Base-by-base conservation (phyloP, 2,888 invertebrate genomes). In the Eledona agricola region DNA sequence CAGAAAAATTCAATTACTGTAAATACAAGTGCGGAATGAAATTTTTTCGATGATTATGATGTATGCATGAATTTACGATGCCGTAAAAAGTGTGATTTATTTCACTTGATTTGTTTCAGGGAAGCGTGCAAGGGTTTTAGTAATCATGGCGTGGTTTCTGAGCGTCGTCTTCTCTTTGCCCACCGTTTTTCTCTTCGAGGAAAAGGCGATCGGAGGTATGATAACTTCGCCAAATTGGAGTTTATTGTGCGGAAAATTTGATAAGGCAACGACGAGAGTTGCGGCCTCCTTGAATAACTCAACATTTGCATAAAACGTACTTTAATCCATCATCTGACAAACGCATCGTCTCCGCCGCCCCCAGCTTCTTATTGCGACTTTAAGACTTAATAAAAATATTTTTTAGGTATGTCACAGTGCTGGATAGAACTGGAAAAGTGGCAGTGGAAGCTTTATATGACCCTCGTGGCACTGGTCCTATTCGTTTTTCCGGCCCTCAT, bases 381-480 rank as follows among this genome's bases (percentile, higher is more conserved):
- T 43, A 43, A 20, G 43, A 34, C 22, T 46, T 46, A 26, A 47
- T 47, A 25, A 50, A 32, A 25, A 31, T 43, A 26, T 61, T 46
- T 72, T 68, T 2, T 74, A 86, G 86, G 84, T 1, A 80, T 85
- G 69, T 79, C 84, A 1, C 94, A 94, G 74, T 94, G 94, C 74
- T 94, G 93, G 93, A 93, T 94, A 65, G 91, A 93, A 26, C 77
- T 94, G 47, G 80, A 85, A 0, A 83, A 85, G 0, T 81, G 83
- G 72, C 82, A 88, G 42, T 94, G 94, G 94, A 89, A 90, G 76
- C 81, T 94, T 45, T 96, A 95, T 80, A 89, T 96, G 88, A 88
- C 88, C 0, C 72, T 90, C 12, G 89, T 95, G 2, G 87, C 93
- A 1, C 77, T 88, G 19, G 84, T 88, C 55, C 83, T 96, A 20